These are phyloP conservation scores for Scylla paramamosain DNA, from an alignment of 1,140 invertebrate species.

Conservation along the genomic window DNA sequence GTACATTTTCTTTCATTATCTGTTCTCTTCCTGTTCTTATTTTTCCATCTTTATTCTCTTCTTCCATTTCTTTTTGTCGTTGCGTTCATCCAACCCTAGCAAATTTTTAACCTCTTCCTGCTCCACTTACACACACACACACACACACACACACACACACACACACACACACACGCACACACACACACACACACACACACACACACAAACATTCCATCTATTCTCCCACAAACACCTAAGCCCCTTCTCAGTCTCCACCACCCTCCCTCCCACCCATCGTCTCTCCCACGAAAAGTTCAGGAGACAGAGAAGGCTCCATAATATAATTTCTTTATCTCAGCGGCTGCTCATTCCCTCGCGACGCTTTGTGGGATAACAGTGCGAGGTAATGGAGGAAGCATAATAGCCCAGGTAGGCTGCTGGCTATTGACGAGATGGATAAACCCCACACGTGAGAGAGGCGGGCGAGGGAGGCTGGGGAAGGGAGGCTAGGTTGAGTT, in stretches of 20 bases:
- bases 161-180: slow-evolving; percentile 37
- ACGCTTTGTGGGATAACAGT: slow-evolving; percentile 41
- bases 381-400: slow-evolving; percentile 45
- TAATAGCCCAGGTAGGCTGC: slow-evolving; percentile 62
- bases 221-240: neutral
- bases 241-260: neutral
- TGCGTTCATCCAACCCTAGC: neutral
- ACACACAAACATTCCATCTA: neutral
- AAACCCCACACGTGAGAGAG: neutral
- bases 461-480: neutral
- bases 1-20: neutral
- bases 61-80: neutral
- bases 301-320: slow-evolving; percentile 44
- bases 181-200: slow-evolving; percentile 35
- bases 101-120: neutral
- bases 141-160: slow-evolving; percentile 17
- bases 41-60: no score
- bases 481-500: neutral
- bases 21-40: no score
- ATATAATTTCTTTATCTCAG: slow-evolving; percentile 63
- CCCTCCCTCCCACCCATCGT: neutral
- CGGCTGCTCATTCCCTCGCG: slow-evolving; percentile 52
- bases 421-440: slow-evolving; percentile 34
- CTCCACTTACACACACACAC: slow-evolving; percentile 10
- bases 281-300: neutral